phyloP scores from a whole-genome alignment of 2,888 invertebrate genomes.

The Maniola hyperantus region DNA sequence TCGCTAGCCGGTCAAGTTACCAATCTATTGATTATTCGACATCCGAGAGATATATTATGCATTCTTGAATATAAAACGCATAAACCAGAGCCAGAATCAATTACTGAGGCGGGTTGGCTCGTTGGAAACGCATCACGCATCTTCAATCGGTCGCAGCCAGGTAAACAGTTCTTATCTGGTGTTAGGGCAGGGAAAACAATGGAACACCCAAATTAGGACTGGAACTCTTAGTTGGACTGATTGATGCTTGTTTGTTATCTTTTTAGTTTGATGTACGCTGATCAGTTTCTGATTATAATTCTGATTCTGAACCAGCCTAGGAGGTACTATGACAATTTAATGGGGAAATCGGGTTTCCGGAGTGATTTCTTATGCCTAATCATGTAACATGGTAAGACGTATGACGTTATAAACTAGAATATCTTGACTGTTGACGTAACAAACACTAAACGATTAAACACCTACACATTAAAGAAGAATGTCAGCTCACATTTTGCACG shows the following conservation, averaged over 20 bases:
- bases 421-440: constrained; percentile 17
- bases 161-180: constrained; percentile 76
- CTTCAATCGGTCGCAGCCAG: constrained; percentile 73
- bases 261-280: constrained; percentile 39
- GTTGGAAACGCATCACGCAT: constrained; percentile 83
- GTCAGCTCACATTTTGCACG: constrained; percentile 20
- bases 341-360: background rate
- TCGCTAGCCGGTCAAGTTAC: constrained; percentile 15
- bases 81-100: constrained; percentile 79
- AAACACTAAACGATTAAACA: constrained; percentile 15
- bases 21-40: constrained; percentile 30
- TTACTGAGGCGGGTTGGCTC: constrained; percentile 72
- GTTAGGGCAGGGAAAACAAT: constrained; percentile 74
- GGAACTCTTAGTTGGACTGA: constrained; percentile 49
- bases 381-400: background rate
- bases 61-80: constrained; percentile 80
- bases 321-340: background rate
- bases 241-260: constrained; percentile 39
- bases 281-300: constrained; percentile 38
- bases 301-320: constrained; percentile 2
- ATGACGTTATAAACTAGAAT: background rate
- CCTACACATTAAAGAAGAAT: constrained; percentile 22
- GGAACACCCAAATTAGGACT: constrained; percentile 74
- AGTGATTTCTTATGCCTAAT: background rate
- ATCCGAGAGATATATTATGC: constrained; percentile 76